A percentile compares a stretch with the other conserved stretches of the same genome.
Evolutionary conservation across 2,888 invertebrate genomes (phyloP).

Genomic region (Nymphalis polychloros): DNA sequence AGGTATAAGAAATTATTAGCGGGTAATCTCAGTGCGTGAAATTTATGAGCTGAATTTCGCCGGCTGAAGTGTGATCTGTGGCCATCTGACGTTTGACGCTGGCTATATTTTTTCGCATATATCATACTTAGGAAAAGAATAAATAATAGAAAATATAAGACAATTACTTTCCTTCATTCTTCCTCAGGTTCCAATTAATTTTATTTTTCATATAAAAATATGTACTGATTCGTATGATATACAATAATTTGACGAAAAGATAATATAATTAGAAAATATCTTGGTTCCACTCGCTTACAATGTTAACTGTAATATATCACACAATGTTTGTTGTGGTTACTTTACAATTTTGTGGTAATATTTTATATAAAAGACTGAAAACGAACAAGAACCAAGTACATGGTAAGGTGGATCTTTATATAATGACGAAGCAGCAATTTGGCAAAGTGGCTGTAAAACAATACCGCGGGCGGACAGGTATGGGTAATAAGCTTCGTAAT

Average conservation of each 20-base stretch:
- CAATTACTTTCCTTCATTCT: no score
- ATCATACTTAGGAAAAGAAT: no score
- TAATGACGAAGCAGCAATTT: conserved; percentile 25
- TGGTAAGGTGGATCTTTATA: conserved; percentile 4
- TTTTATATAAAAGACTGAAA: neutral
- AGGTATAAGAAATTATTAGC: conserved; percentile 21
- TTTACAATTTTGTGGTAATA: neutral
- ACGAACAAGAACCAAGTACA: conserved; percentile 5
- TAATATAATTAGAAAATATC: no score
- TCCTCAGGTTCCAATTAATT: no score
- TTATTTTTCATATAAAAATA: no score
- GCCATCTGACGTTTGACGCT: conserved; percentile 5
- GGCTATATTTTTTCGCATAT: no score
- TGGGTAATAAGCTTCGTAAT: conserved; percentile 26
- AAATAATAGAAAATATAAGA: no score
- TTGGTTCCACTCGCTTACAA: no score
- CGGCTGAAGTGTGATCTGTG: conserved; percentile 1
- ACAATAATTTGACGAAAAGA: no score
- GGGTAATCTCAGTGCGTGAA: conserved; percentile 20
- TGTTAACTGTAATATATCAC: no score
- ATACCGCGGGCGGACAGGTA: conserved; percentile 17
- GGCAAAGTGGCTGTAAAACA: conserved; percentile 30
- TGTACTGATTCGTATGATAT: no score
- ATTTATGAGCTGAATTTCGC: conserved; percentile 24
- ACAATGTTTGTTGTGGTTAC: neutral